Percentiles rank a stretch among this genome's conserved stretches.
These are phyloP conservation scores for Coptodon bakossiorum DNA, from an alignment of 2,113 vertebrate species.

Conservation along the genomic window DNA sequence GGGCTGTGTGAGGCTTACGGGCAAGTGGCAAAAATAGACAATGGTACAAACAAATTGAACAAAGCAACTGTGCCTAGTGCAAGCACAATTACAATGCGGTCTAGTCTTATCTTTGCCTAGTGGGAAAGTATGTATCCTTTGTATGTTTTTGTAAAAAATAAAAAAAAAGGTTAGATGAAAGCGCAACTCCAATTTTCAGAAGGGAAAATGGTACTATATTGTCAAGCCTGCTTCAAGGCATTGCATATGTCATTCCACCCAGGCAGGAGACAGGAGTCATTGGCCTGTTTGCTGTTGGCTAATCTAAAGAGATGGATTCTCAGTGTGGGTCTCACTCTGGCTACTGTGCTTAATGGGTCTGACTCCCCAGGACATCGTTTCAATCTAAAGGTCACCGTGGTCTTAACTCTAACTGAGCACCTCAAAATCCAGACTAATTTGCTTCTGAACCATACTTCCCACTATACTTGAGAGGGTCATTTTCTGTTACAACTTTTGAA, in stretches of 20 bases:
- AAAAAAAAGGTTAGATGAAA: background rate
- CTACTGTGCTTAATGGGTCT: constrained; percentile 46
- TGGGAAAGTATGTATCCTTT: background rate
- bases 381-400: constrained; percentile 56
- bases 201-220: constrained; percentile 32
- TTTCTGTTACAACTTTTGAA: background rate
- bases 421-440: constrained; percentile 29
- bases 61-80: background rate
- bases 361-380: constrained; percentile 53
- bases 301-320: constrained; percentile 51
- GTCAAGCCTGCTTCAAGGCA: constrained; percentile 13
- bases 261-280: background rate
- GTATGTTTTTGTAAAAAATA: background rate
- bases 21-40: background rate
- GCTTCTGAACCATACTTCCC: background rate
- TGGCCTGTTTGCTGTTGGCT: constrained; percentile 36
- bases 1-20: background rate
- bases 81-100: background rate
- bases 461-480: background rate
- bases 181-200: background rate
- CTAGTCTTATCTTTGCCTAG: background rate
- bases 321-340: background rate
- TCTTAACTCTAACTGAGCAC: constrained; percentile 11
- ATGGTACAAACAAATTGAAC: background rate
- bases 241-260: background rate